phyloP scores from a whole-genome alignment of 2,113 vertebrate species.

The Mus spicilegus region DNA sequence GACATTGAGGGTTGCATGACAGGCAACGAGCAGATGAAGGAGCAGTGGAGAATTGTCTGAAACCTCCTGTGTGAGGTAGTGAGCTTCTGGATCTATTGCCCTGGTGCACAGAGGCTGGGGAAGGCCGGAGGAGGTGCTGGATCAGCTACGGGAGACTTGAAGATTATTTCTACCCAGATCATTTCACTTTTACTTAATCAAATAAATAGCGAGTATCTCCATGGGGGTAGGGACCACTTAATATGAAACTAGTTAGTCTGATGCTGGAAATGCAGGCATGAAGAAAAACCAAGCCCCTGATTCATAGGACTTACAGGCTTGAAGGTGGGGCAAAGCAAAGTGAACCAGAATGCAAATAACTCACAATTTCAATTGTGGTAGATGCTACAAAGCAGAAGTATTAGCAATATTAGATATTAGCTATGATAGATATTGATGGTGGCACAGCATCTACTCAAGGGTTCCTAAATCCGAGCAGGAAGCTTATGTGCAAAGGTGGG shows the following conservation, averaged over 20 bases:
- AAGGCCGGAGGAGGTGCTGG: conserved; percentile 90
- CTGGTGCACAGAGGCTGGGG: conserved; percentile 90
- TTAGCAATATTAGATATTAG: not conserved
- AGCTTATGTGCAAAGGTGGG: not conserved
- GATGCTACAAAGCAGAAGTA: not conserved
- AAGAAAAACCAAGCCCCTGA: not conserved
- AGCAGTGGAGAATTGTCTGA: conserved; percentile 80
- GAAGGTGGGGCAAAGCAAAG: not conserved
- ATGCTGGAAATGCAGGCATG: not conserved
- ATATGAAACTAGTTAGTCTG: not conserved
- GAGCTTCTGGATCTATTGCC: conserved; percentile 90
- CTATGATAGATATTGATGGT: no score
- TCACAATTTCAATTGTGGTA: not conserved
- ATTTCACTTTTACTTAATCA: conserved; percentile 80
- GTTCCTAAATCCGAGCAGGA: not conserved
- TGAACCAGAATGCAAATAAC: not conserved
- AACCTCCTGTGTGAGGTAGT: conserved; percentile 83
- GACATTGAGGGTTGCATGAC: conserved; percentile 76
- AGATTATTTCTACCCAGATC: conserved; percentile 97
- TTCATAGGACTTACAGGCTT: not conserved
- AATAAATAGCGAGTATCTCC: conserved; percentile 80
- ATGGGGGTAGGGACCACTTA: conserved; percentile 67
- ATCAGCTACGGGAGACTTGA: conserved; percentile 94
- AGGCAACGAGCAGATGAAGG: conserved; percentile 83
- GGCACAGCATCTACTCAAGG: not conserved